phyloP scores from a whole-genome alignment of 2,888 invertebrate genomes.

The Panzeria rudis region DNA sequence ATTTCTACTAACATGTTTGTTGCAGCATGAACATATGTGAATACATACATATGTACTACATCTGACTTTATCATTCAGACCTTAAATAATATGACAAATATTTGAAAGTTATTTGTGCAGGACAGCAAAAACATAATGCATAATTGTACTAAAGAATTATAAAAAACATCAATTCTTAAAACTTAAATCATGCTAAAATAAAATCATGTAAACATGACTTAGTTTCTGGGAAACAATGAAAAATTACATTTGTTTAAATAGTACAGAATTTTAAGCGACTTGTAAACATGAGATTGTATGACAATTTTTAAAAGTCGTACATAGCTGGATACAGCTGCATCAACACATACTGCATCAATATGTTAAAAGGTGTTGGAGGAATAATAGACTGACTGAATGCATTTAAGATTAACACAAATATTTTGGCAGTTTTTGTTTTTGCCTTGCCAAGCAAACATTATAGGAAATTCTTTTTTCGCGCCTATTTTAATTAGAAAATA shows the following conservation, averaged over 20 bases:
- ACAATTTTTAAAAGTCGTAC: conserved; percentile 1
- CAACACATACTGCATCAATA: background rate
- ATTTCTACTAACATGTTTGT: conserved; percentile 16
- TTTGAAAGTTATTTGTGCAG: conserved; percentile 49
- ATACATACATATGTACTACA: too few species aligned
- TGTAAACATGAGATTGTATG: conserved; percentile 43
- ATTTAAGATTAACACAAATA: conserved; percentile 30
- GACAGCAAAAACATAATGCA: conserved; percentile 5
- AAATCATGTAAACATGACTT: conserved; percentile 66
- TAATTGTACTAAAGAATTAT: conserved; percentile 25
- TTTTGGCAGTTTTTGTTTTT: background rate
- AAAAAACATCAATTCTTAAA: conserved; percentile 4
- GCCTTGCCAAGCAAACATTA: conserved; percentile 1
- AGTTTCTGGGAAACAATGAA: conserved; percentile 46
- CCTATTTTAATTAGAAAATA: conserved; percentile 50
- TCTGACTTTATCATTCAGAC: background rate
- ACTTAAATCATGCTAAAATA: conserved; percentile 31
- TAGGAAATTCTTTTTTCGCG: conserved; percentile 45
- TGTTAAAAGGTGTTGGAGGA: conserved; percentile 14
- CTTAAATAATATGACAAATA: conserved; percentile 5
- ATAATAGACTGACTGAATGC: conserved; percentile 18
- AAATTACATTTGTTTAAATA: conserved; percentile 4
- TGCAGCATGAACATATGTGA: conserved; percentile 38
- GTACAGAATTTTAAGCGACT: conserved; percentile 31
- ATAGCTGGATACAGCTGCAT: background rate